Evolutionary conservation across 2,797 vertebrate genomes (phyloP).

Genomic region (Poliocrania exsul): DNA sequence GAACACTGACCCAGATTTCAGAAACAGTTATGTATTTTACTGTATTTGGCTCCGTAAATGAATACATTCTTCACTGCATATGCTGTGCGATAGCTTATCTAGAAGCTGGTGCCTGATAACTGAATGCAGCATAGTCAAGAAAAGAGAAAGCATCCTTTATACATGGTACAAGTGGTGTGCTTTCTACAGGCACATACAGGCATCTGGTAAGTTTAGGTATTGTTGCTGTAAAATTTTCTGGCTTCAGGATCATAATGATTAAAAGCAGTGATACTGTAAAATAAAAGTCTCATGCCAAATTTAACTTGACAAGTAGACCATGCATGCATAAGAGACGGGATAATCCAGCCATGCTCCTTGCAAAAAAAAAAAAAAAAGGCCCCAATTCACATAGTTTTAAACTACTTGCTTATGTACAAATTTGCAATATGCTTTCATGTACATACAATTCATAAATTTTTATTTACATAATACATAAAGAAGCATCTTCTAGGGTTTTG

Average conservation of each 20-base stretch:
- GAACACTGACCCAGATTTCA: neutral
- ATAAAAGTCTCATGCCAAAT: neutral
- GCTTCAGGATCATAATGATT: neutral
- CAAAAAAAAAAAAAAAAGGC: too few species aligned
- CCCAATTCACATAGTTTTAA: neutral
- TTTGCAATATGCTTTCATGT: neutral
- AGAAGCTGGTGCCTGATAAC: neutral
- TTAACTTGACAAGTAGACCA: neutral
- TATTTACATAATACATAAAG: neutral
- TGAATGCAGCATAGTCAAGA: neutral
- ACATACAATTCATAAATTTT: neutral
- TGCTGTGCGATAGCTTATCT: neutral
- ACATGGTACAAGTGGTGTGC: neutral
- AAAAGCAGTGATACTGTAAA: neutral
- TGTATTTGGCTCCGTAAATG: neutral
- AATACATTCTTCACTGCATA: neutral
- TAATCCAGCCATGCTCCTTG: neutral
- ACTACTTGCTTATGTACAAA: neutral
- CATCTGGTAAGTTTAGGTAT: neutral
- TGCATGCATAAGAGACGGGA: neutral
- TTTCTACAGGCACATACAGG: neutral
- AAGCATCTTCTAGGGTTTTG: neutral
- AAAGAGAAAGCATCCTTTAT: neutral
- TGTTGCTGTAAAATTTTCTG: neutral
- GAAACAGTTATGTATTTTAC: neutral